Evolutionary conservation across 2,113 vertebrate species (phyloP), one percentile per base, ranked within the genome.

Genomic region (Spizaetus ornatus): DNA sequence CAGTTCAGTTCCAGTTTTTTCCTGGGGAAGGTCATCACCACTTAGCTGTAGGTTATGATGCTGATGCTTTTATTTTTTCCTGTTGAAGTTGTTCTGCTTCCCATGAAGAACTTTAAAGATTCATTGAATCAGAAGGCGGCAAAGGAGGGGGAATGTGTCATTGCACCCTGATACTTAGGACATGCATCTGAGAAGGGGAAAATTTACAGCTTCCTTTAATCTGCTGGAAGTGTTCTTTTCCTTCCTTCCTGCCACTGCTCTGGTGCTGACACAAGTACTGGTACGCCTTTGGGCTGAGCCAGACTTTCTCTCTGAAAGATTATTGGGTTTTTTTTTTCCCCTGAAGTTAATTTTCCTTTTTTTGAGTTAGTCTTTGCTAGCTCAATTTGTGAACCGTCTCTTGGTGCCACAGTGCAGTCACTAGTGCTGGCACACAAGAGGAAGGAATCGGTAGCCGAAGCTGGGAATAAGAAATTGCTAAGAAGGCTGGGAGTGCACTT

Each of bases 11-110:
- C 62, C 45, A 48, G 22, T 40, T 71, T 65, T 87, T 94, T 77
- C 53, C 74, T 48, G 66, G 45, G 72, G 92, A 87, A 95, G 91
- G 96, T 93, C 90, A 43, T 90, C 31, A 43, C 90, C 82, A 27
- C 73, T 87, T 77, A 72, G 87, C 87, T 85, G 15, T 95, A 80
- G 77, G 69, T 93, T 95, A 23, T 65, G 70, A 66, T 89, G 72
- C 58, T 69, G 88, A 77, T 88, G 86, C 59, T 94, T 86, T 89
- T 86, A 34, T 86, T 93, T 92, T 66, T 84, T 53, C 73, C 73
- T 80, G 56, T 69, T 63, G 56, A 65, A 70, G 40, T 42, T 61
- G 11, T 78, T 89, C 53, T 73, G 17, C 53, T 94, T 84, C n/a
- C 93, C 38, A 8, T 47, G 73, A 89, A 77, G 71, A 88, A 36